Percentiles rank a stretch among this genome's conserved stretches.
phyloP scores from a whole-genome alignment of 1,140 invertebrate species.

The Chrysopa pallens region DNA sequence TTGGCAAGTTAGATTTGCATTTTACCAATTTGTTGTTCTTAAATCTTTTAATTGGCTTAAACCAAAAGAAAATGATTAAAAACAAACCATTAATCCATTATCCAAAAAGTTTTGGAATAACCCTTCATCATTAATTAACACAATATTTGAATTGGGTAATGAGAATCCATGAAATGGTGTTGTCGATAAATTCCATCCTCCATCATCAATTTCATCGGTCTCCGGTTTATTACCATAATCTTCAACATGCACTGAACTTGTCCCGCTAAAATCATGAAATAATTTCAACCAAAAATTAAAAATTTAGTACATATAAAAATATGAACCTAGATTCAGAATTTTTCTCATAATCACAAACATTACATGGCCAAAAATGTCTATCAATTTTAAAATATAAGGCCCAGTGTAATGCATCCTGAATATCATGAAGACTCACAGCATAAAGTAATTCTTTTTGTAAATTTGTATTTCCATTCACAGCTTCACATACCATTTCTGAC shows the following conservation, averaged over 20 bases:
- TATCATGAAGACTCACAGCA: slow-evolving; percentile 28
- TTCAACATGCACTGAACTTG: neutral
- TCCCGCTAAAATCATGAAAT: slow-evolving; percentile 9
- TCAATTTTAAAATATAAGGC: slow-evolving; percentile 36
- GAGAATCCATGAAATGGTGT: slow-evolving; percentile 27
- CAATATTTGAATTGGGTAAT: slow-evolving; percentile 27
- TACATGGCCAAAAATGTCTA: slow-evolving; percentile 28
- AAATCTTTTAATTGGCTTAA: too few relatives aligned
- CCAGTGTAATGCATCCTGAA: slow-evolving; percentile 40
- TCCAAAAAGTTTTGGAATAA: slow-evolving; percentile 32
- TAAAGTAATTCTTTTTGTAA: slow-evolving; percentile 33
- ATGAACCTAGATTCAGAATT: too few relatives aligned
- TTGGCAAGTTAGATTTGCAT: too few relatives aligned
- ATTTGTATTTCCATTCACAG: slow-evolving; percentile 29
- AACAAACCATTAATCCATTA: slow-evolving; percentile 19
- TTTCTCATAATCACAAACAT: too few relatives aligned
- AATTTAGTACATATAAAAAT: too few relatives aligned
- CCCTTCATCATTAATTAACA: slow-evolving; percentile 27
- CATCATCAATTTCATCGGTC: slow-evolving; percentile 1
- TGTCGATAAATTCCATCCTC: slow-evolving; percentile 6
- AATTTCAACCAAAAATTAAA: slow-evolving; percentile 5
- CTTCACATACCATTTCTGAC: slow-evolving; percentile 47
- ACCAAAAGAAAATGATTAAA: neutral
- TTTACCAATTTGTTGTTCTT: too few relatives aligned
- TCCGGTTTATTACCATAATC: slow-evolving; percentile 10